Evolutionary conservation across 2,113 vertebrate genomes (phyloP).

Genomic region (Myodes glareolus): DNA sequence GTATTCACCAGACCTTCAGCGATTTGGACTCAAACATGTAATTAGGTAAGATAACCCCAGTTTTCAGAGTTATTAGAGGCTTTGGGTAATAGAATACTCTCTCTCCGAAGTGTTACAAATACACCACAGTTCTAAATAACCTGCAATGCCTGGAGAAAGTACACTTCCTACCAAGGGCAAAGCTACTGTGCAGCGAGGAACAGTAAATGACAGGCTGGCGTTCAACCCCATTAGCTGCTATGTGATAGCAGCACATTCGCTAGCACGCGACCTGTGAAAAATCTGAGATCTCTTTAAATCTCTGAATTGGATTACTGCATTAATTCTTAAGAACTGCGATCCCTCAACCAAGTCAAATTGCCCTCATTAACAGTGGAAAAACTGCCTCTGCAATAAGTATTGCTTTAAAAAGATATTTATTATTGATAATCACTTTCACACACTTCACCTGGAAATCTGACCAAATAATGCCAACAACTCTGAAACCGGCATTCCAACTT

Average conservation of each 20-base stretch:
- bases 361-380: slow-evolving; percentile 99
- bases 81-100: slow-evolving; percentile 86
- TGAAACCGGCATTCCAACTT: neutral
- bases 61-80: slow-evolving; percentile 85
- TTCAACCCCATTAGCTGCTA: slow-evolving; percentile 99
- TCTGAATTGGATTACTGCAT: slow-evolving; percentile 98
- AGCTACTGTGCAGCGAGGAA: slow-evolving; percentile 91
- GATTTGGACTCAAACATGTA: slow-evolving; percentile 85
- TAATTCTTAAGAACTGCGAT: slow-evolving; percentile 99
- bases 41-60: slow-evolving; percentile 87
- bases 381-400: slow-evolving; percentile 99
- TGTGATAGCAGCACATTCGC: slow-evolving; percentile 97
- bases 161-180: slow-evolving; percentile 95
- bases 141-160: slow-evolving; percentile 90
- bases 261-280: slow-evolving; percentile 99
- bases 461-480: slow-evolving; percentile 77
- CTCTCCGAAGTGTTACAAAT: slow-evolving; percentile 87
- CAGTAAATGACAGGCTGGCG: slow-evolving; percentile 97
- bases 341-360: slow-evolving; percentile 99
- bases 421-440: slow-evolving; percentile 96
- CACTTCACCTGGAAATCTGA: slow-evolving; percentile 84
- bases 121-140: slow-evolving; percentile 90
- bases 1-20: slow-evolving; percentile 75
- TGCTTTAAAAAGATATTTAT: slow-evolving; percentile 93
- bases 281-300: slow-evolving; percentile 99